Conservation (phyloP, 2,113 vertebrate genomes). For the Myxocyprinus asiaticus region DNA sequence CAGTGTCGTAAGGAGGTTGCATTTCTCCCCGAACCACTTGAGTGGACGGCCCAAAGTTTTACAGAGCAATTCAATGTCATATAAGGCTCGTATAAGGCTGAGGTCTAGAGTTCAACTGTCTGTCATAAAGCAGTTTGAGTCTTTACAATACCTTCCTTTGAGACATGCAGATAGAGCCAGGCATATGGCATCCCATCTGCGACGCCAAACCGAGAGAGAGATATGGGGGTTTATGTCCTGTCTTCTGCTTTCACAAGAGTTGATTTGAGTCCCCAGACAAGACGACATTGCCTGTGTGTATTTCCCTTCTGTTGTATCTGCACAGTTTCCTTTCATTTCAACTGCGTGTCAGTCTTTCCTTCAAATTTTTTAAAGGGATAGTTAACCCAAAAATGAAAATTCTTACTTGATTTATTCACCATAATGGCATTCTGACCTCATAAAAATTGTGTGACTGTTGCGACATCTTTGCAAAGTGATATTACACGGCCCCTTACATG, state of each 20-base stretch:
- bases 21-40: neutral
- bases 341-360: neutral
- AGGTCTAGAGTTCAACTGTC: slow-evolving; percentile 49
- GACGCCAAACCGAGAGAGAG: neutral
- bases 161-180: neutral
- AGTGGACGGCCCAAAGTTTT: slow-evolving; percentile 17
- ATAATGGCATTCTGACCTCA: too few species aligned
- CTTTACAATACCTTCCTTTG: slow-evolving; percentile 18
- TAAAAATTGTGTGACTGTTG: too few species aligned
- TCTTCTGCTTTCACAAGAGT: neutral
- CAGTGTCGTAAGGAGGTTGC: too few species aligned
- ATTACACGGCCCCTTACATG: too few species aligned
- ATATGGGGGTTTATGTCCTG: neutral
- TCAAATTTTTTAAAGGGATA: neutral
- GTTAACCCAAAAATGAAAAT: neutral
- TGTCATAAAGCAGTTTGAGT: neutral
- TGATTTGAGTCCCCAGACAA: neutral
- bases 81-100: slow-evolving; percentile 36
- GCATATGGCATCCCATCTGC: slow-evolving; percentile 42
- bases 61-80: slow-evolving; percentile 40
- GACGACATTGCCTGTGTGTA: neutral
- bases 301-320: neutral
- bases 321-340: neutral
- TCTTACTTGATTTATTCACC: too few species aligned
- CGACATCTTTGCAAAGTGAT: too few species aligned